phyloP scores from a whole-genome alignment of 2,888 invertebrate species.

The Cantharis rufa region DNA sequence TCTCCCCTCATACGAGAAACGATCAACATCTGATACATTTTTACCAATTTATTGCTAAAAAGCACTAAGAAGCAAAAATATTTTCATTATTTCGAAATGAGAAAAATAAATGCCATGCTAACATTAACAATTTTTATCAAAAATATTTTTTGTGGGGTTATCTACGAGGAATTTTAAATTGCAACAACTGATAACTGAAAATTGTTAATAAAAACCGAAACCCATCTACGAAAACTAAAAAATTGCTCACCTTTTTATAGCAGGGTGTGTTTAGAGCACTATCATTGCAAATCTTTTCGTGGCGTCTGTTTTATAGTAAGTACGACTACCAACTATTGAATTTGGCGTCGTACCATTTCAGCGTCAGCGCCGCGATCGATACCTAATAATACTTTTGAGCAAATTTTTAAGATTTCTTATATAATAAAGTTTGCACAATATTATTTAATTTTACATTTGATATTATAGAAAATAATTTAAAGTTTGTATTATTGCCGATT shows the following conservation, averaged over 20 bases:
- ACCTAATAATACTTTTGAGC: neutral
- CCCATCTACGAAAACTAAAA: neutral
- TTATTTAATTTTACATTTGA: neutral
- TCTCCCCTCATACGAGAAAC: neutral
- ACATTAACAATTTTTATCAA: neutral
- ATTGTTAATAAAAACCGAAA: neutral
- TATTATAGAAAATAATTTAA: neutral
- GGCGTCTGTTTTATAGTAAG: constrained; percentile 15
- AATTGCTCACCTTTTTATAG: neutral
- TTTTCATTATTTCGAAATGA: neutral
- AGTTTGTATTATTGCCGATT: neutral
- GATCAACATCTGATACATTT: neutral
- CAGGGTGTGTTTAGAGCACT: constrained; percentile 6
- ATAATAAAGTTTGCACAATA: neutral
- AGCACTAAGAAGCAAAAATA: neutral
- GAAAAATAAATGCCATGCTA: neutral
- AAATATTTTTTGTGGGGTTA: neutral
- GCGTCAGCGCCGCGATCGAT: constrained; percentile 33
- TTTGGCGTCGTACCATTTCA: constrained; percentile 28
- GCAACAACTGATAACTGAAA: neutral
- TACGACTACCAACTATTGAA: constrained; percentile 15
- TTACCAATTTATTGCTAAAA: neutral
- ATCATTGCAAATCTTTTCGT: constrained; percentile 9
- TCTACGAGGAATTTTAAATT: neutral
- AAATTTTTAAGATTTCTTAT: neutral